Conservation (phyloP, 1,140 invertebrate genomes). For the Saccostrea glomerata region DNA sequence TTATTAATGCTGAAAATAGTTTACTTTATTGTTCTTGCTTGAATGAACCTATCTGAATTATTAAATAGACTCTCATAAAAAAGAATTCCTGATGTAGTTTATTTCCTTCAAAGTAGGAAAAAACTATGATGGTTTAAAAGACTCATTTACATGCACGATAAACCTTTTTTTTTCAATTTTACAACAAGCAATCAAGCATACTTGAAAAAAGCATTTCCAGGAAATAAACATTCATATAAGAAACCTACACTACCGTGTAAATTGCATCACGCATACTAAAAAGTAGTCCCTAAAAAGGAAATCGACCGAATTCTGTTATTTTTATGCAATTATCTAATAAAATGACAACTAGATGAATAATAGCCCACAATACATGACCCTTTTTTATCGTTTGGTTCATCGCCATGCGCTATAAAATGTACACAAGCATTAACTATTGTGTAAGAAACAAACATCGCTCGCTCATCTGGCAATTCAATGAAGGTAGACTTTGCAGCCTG, state of each 20-base stretch:
- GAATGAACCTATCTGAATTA: constrained; percentile 4
- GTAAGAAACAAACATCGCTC: constrained; percentile 23
- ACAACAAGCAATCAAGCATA: too few species aligned
- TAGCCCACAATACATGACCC: background rate
- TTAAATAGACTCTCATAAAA: constrained; percentile 7
- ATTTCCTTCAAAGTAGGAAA: background rate
- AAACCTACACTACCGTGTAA: background rate
- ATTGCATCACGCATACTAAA: background rate
- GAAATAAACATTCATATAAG: background rate
- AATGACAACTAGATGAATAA: constrained; percentile 11
- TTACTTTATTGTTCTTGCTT: background rate
- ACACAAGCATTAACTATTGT: constrained; percentile 13
- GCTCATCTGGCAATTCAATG: background rate
- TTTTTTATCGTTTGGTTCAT: constrained; percentile 9
- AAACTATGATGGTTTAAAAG: background rate
- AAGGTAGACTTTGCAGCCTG: background rate
- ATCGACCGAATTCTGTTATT: constrained; percentile 23
- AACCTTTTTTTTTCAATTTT: background rate
- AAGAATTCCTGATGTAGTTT: background rate
- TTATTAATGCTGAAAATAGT: constrained; percentile 14
- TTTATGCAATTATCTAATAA: constrained; percentile 25
- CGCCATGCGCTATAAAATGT: background rate
- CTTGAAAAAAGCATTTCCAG: too few species aligned
- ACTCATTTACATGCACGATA: background rate
- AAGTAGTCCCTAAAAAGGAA: constrained; percentile 1